Base-by-base conservation (phyloP, 2,113 vertebrate species). In the Microcebus griseorufus region DNA sequence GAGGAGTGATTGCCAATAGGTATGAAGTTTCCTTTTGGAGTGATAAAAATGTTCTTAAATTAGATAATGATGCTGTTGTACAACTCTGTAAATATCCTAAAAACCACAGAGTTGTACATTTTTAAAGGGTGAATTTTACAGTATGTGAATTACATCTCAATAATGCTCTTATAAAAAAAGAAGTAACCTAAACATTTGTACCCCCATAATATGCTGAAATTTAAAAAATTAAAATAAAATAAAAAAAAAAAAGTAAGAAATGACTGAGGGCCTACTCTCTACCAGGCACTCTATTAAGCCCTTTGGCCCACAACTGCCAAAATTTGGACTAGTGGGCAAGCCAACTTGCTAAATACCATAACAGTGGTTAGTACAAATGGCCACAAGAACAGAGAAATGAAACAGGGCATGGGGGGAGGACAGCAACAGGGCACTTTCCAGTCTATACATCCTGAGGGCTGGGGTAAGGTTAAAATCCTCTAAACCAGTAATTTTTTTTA, bases 381-480 rank as follows among this genome's bases (percentile, higher is more conserved):
- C 25, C 65, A 62, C 42, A 80, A 42, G 39, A 70, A 75, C 75
- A 90, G 53, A 65, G n/a, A 90, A 85, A 72, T 3, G n/a, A 53
- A 34, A 17, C 20, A 70, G 53, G 17, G 53, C 18, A 55, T 55
- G 17, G 17, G 17, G 17, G 17, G 17, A 55, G 53, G 53, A 55
- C 6, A 18, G 53, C 53, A 55, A 55, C 53, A 55, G 53, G 53
- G 53, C 53, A 85, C 7, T 58, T 88, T 88, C 27, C n/a, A 76
- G 88, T 84, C 60, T 58, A 34, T 84, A 88, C 2, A 76, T 69
- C 32, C 53, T 91, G 67, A 65, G 11, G 9, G 45, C 39, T 62
- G 32, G n/a, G 70, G 39, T 70, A 78, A 25, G 39, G 62, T 79
- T 81, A 89, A 92, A 93, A 96, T 62, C 53, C 70, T 94, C 80